These are phyloP conservation scores for Piscicola geometra DNA, from an alignment of 2,888 invertebrate species.

Conservation along the genomic window DNA sequence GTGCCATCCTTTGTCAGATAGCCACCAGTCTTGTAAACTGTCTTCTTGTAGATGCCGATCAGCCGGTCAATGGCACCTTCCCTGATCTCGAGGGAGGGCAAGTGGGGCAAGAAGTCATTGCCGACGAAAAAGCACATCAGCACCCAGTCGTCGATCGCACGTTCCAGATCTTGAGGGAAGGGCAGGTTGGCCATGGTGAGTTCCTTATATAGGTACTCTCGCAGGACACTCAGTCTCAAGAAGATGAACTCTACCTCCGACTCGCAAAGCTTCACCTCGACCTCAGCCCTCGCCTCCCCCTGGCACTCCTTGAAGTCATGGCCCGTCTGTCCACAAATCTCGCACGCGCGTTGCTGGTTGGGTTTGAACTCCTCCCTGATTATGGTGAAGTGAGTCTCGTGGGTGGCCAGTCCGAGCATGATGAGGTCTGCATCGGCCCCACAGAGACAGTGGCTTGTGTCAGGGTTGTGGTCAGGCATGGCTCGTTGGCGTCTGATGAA, in stretches of 20 bases:
- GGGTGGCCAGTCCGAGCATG: constrained; percentile 89
- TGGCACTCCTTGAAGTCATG: constrained; percentile 65
- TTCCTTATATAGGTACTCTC: constrained; percentile 88
- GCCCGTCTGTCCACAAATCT: constrained; percentile 74
- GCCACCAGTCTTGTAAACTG: constrained; percentile 87
- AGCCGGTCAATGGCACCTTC: constrained; percentile 93
- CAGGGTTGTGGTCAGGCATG: constrained; percentile 67
- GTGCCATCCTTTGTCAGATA: constrained; percentile 91
- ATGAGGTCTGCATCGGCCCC: constrained; percentile 98
- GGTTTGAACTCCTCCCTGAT: constrained; percentile 58
- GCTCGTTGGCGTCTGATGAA: constrained; percentile 78
- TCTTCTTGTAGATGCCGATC: constrained; percentile 85
- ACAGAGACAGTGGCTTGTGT: constrained; percentile 93
- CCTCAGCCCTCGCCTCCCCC: constrained; percentile 60
- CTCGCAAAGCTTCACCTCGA: constrained; percentile 48
- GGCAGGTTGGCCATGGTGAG: constrained; percentile 80
- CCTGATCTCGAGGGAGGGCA: constrained; percentile 93
- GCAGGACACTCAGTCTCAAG: constrained; percentile 81
- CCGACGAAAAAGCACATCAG: constrained; percentile 99
- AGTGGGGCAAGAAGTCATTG: constrained; percentile 95
- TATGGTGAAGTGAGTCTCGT: constrained; percentile 97
- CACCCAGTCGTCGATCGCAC: constrained; percentile 95
- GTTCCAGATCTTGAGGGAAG: constrained; percentile 87
- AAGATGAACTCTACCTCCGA: constrained; percentile 76
- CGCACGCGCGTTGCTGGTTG: constrained; percentile 74